phyloP scores from a whole-genome alignment of 2,113 vertebrate genomes.

The Tenebrosternarchus preto region DNA sequence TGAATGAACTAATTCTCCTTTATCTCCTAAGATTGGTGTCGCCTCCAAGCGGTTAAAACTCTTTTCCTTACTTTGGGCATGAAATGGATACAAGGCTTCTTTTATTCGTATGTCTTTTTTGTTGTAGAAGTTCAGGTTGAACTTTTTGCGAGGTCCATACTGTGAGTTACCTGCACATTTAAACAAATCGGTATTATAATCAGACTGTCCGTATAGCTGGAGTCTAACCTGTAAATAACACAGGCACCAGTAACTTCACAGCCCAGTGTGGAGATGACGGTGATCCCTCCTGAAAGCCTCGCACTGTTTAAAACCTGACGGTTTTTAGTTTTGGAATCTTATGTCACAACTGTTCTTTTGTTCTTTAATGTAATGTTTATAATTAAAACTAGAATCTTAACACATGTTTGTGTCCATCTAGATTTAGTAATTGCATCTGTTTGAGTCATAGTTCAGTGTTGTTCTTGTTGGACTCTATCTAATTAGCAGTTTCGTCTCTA shows the following conservation, averaged over 20 bases:
- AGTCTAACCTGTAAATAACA: background rate
- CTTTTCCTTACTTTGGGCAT: background rate
- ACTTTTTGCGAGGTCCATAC: background rate
- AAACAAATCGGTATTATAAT: background rate
- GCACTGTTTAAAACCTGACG: background rate
- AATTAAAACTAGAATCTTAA: slow-evolving; percentile 34
- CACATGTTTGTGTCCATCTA: background rate
- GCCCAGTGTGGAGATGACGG: no score
- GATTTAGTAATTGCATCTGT: background rate
- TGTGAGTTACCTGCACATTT: background rate
- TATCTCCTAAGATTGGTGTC: background rate
- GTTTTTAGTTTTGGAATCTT: slow-evolving; percentile 11
- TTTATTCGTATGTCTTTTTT: background rate
- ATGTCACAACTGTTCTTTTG: background rate
- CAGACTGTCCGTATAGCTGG: background rate
- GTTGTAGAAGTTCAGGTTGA: background rate
- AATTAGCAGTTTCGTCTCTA: background rate
- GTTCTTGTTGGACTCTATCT: background rate
- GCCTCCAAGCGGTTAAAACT: background rate
- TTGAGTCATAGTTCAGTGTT: no score
- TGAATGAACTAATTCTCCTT: background rate
- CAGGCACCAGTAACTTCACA: background rate
- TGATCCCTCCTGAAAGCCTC: background rate
- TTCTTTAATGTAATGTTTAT: background rate
- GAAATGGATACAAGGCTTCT: slow-evolving; percentile 1